Evolutionary conservation across 2,888 invertebrate species (phyloP).

Genomic region (Cerastis rubricosa): DNA sequence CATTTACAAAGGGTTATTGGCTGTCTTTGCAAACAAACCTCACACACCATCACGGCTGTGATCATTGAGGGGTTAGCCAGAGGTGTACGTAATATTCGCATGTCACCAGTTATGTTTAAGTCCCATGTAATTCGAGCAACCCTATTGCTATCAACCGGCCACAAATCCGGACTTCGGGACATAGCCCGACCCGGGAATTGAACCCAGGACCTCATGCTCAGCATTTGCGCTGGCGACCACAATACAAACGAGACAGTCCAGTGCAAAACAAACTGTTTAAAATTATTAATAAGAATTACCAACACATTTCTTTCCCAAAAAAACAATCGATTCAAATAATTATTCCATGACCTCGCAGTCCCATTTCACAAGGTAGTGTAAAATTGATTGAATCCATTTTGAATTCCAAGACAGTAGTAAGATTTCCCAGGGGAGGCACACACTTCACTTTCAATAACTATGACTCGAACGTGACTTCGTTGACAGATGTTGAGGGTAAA

Average conservation of each 20-base stretch:
- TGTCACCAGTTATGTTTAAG: too few relatives aligned
- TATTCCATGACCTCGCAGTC: neutral
- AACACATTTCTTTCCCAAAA: neutral
- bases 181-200: too few relatives aligned
- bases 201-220: too few relatives aligned
- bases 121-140: too few relatives aligned
- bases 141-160: too few relatives aligned
- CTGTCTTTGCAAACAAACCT: neutral
- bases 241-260: too few relatives aligned
- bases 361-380: conserved; percentile 8
- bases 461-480: conserved; percentile 46
- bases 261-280: too few relatives aligned
- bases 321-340: neutral
- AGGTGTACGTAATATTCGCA: too few relatives aligned
- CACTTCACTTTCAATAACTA: conserved; percentile 64
- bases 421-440: conserved; percentile 73
- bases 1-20: neutral
- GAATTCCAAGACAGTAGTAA: conserved; percentile 67
- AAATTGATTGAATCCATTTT: conserved; percentile 68
- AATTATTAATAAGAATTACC: neutral
- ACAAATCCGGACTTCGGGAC: too few relatives aligned
- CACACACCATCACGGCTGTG: too few relatives aligned
- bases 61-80: too few relatives aligned
- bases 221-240: too few relatives aligned
- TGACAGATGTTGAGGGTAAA: conserved; percentile 30